Evolutionary conservation across 1,140 invertebrate species (phyloP), one percentile per base, ranked within the genome.

Genomic region (Trachelipus rathkii): DNA sequence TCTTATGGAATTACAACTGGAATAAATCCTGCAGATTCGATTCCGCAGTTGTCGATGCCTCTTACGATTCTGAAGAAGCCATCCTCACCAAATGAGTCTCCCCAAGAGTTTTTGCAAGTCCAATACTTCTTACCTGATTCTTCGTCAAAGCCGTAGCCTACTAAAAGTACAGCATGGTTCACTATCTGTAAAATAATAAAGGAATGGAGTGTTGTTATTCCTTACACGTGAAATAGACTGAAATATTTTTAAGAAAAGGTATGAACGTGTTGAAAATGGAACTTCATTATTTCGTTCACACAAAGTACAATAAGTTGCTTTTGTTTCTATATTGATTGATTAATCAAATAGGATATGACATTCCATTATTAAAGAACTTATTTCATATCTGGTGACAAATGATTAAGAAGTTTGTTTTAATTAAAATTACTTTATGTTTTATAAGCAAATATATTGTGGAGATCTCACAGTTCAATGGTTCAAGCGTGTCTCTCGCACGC

Each of bases 91-190:
- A 88, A 90, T 0, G 78, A 71, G 9, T 81, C 78, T 10, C 88
- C 87, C 89, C 89, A 89, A 66, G 87, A 88, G 79, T 87, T 87
- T 21, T 86, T 84, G 13, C 86, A 80, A 69, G 85, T 84, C 86
- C 86, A 87, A 79, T 83, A 87, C 44, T 83, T 82, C 23, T 84
- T 74, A 10, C 83, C 83, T 45, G 83, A 82, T 33, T 82, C 75
- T 21, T 79, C 73, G 72, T 85, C 84, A 10, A 78, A 79, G 0
- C 88, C 88, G 78, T 88, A 89, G 8, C 88, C 88, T 10, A 88
- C 87, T 1, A 86, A 82, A 4, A 87, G 77, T 0, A 89, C 86
- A 10, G 85, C 88, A 81, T 89, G 88, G 78, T 88, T 88, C 0
- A 83, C 53, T 43, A 79, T 15, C 82, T 83, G 75, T 8, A 73